Evolutionary conservation across 2,888 invertebrate genomes (phyloP).

Genomic region (Orchesella flavescens): DNA sequence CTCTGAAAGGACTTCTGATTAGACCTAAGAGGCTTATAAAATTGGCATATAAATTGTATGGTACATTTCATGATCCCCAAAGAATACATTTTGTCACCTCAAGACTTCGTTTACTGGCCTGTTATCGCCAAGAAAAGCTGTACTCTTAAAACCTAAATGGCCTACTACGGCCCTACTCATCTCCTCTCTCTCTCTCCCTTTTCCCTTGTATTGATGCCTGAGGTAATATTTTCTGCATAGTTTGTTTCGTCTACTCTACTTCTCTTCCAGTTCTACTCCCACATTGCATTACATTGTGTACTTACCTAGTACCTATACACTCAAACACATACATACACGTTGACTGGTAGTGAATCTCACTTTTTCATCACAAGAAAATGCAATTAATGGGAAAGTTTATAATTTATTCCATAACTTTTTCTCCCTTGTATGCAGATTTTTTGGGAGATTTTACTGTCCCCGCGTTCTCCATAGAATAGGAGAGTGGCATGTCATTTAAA

Average conservation of each 20-base stretch:
- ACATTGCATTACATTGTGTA: neutral
- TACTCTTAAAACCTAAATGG: conserved; percentile 21
- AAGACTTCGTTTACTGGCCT: conserved; percentile 46
- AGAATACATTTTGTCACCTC: conserved; percentile 55
- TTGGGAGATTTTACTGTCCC: conserved; percentile 23
- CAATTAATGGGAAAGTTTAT: conserved; percentile 64
- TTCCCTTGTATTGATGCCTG: conserved; percentile 29
- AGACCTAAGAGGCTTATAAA: conserved; percentile 63
- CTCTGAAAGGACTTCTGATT: conserved; percentile 53
- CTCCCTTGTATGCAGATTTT: conserved; percentile 59
- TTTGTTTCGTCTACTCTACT: conserved; percentile 11
- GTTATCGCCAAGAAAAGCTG: conserved; percentile 35
- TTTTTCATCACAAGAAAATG: conserved; percentile 64
- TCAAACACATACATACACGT: neutral
- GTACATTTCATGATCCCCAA: conserved; percentile 57
- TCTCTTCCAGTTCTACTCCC: neutral
- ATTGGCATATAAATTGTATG: conserved; percentile 64
- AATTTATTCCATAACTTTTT: conserved; percentile 64
- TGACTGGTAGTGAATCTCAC: conserved; percentile 50
- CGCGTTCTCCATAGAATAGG: neutral
- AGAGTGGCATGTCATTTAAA: neutral
- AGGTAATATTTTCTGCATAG: conserved; percentile 25
- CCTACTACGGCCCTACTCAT: neutral
- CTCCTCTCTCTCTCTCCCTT: conserved; percentile 7
- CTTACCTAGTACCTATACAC: neutral